Evolutionary conservation across 2,888 invertebrate genomes (phyloP), one percentile per base, ranked within the genome.

Genomic region (Petrophora chlorosata): DNA sequence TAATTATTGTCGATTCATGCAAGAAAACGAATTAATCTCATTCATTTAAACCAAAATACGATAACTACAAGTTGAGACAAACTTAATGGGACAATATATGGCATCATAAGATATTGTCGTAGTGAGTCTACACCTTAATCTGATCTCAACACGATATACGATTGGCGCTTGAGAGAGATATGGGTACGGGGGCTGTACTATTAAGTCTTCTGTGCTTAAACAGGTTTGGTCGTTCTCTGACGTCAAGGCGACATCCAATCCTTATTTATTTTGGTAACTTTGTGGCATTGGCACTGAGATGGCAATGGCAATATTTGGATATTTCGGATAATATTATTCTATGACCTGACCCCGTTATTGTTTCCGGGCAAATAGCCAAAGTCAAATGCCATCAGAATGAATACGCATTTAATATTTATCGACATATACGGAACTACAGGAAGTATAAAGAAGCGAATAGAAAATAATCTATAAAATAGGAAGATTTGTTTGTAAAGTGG

Each of bases 121-220:
- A n/a, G n/a, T n/a, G n/a, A n/a, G n/a, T n/a, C n/a, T n/a, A n/a
- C n/a, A n/a, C n/a, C n/a, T n/a, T n/a, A n/a, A n/a, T n/a, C n/a
- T n/a, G n/a, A n/a, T n/a, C n/a, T n/a, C n/a, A n/a, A n/a, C n/a
- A n/a, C n/a, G n/a, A n/a, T n/a, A n/a, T n/a, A n/a, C n/a, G n/a
- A n/a, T n/a, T n/a, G n/a, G n/a, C n/a, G n/a, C n/a, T n/a, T n/a
- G n/a, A n/a, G n/a, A n/a, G n/a, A n/a, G n/a, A n/a, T n/a, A n/a
- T n/a, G n/a, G n/a, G n/a, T n/a, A n/a, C n/a, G n/a, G n/a, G n/a
- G n/a, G n/a, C n/a, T n/a, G n/a, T n/a, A n/a, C n/a, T n/a, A n/a
- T n/a, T n/a, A n/a, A n/a, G n/a, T n/a, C n/a, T n/a, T n/a, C n/a
- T 36, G 25, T 41, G 40, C 36, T 9, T 15, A 15, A 36, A 26